phyloP scores from a whole-genome alignment of 2,888 invertebrate genomes.

The Papilio elwesi region DNA sequence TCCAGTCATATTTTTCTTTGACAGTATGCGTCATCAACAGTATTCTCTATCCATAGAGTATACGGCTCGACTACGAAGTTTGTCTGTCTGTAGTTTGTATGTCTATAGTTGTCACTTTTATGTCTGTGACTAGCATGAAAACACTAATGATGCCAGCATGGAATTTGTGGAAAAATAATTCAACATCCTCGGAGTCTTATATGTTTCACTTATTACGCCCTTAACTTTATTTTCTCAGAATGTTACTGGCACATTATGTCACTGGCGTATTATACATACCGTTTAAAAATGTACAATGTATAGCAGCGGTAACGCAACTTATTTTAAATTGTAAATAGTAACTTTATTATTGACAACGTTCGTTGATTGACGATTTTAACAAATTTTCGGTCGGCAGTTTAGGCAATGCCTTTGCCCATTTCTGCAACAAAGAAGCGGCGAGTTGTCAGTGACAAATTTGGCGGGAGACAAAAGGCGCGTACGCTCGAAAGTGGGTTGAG shows the following conservation, averaged over 20 bases:
- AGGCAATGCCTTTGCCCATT: slow-evolving; percentile 37
- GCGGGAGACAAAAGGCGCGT: slow-evolving; percentile 63
- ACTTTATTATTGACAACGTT: not conserved
- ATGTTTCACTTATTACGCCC: not conserved
- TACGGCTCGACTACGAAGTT: too few relatives aligned
- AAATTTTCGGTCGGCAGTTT: not conserved
- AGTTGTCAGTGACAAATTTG: slow-evolving; percentile 44
- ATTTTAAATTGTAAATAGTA: not conserved
- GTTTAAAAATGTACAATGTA: too few relatives aligned
- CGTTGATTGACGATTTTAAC: not conserved
- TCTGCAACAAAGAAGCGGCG: slow-evolving; percentile 42
- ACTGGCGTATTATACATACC: too few relatives aligned
- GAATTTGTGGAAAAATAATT: not conserved
- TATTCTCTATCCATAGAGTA: not conserved
- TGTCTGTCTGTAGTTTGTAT: too few relatives aligned
- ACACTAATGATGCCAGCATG: too few relatives aligned
- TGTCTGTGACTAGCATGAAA: too few relatives aligned
- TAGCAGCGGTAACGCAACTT: too few relatives aligned
- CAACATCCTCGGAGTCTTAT: not conserved
- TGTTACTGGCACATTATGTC: too few relatives aligned
- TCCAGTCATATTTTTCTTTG: slow-evolving; percentile 44
- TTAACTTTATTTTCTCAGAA: not conserved
- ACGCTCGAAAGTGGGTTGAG: slow-evolving; percentile 64
- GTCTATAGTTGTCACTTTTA: too few relatives aligned
- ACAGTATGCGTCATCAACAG: slow-evolving; percentile 33